Conservation (phyloP, 2,797 vertebrate species). For the Erpetoichthys calabaricus region DNA sequence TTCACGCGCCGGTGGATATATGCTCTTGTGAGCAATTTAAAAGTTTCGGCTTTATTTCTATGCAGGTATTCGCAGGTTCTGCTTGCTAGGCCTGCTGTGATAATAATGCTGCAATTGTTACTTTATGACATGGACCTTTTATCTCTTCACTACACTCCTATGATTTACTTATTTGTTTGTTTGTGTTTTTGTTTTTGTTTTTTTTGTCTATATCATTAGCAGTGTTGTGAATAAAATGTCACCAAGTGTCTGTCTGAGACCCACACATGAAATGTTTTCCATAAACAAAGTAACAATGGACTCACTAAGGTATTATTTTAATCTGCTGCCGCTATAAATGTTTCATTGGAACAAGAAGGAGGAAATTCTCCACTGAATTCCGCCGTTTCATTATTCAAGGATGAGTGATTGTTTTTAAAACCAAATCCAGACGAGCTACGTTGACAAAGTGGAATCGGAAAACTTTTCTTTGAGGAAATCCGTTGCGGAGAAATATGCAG, state of each 20-base stretch:
- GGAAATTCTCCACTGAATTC: neutral
- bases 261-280: neutral
- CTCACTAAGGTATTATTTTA: neutral
- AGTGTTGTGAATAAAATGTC: neutral
- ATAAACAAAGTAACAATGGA: neutral
- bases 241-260: neutral
- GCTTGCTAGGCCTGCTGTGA: neutral
- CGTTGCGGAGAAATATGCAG: too few relatives aligned
- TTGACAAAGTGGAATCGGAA: too few relatives aligned
- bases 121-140: neutral
- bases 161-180: too few relatives aligned
- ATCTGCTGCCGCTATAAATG: neutral
- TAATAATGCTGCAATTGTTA: neutral
- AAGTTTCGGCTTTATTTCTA: neutral
- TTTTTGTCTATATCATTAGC: neutral
- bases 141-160: too few relatives aligned
- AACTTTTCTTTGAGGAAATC: too few relatives aligned
- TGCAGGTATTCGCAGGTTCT: neutral
- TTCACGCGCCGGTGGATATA: neutral
- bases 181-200: too few relatives aligned
- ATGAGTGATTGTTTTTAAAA: too few relatives aligned
- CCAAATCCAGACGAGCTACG: too few relatives aligned
- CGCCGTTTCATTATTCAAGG: neutral
- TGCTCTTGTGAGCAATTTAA: neutral
- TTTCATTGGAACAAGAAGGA: neutral